phyloP scores from a whole-genome alignment of 2,888 invertebrate genomes.

The Plebejus argus region DNA sequence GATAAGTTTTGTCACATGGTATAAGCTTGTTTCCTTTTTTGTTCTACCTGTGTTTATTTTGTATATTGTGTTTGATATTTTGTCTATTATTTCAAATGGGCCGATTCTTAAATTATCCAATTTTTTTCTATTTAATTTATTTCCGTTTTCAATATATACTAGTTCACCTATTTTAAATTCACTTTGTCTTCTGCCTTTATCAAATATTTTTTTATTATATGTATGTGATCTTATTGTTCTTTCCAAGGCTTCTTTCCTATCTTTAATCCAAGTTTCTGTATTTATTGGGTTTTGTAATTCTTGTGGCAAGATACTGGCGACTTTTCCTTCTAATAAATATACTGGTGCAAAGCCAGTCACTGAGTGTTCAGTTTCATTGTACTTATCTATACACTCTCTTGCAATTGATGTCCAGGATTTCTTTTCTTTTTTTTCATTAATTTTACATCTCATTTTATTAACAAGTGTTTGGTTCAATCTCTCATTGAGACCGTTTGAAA shows the following conservation, averaged over 20 bases:
- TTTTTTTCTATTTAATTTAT: slow-evolving; percentile 35
- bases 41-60: slow-evolving; percentile 33
- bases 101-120: slow-evolving; percentile 36
- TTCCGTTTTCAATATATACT: slow-evolving; percentile 36
- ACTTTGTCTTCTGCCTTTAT: not conserved
- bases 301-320: not conserved
- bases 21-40: slow-evolving; percentile 24
- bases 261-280: not conserved
- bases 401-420: slow-evolving; percentile 20
- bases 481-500: slow-evolving; percentile 10
- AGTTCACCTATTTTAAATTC: slow-evolving; percentile 37
- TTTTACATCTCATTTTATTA: slow-evolving; percentile 24
- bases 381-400: not conserved
- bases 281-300: not conserved
- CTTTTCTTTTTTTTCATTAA: slow-evolving; percentile 1
- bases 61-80: slow-evolving; percentile 35
- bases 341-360: slow-evolving; percentile 23
- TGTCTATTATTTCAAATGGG: slow-evolving; percentile 32
- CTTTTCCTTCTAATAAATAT: slow-evolving; percentile 12
- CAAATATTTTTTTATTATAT: not conserved
- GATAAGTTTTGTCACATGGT: slow-evolving; percentile 20
- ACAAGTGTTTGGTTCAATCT: slow-evolving; percentile 25
- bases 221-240: not conserved
- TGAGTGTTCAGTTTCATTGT: not conserved
- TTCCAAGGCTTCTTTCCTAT: not conserved